Evolutionary conservation across 2,797 vertebrate genomes (phyloP).

Genomic region (Benthosema pterotum): DNA sequence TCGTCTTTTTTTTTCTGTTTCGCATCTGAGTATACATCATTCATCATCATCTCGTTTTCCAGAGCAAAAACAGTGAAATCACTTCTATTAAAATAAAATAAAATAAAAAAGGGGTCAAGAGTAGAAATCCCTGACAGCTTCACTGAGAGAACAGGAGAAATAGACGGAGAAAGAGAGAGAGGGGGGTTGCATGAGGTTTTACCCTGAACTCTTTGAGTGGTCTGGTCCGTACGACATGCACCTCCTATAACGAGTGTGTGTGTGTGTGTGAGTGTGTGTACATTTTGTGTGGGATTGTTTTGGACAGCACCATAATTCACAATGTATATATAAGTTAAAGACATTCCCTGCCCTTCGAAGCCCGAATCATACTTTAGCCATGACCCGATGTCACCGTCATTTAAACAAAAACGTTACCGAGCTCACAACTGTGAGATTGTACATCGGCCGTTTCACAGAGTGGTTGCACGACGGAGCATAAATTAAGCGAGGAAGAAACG

Average conservation of each 20-base stretch:
- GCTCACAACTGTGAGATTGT: too few species aligned
- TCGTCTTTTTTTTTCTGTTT: neutral
- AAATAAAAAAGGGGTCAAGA: slow-evolving; percentile 42
- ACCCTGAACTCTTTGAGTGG: slow-evolving; percentile 51
- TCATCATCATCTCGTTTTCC: slow-evolving; percentile 57
- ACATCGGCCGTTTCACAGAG: neutral
- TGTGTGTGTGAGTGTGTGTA: slow-evolving; percentile 23
- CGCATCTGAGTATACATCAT: slow-evolving; percentile 32
- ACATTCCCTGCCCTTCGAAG: slow-evolving; percentile 53
- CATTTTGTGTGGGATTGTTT: slow-evolving; percentile 24
- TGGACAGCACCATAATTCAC: slow-evolving; percentile 71
- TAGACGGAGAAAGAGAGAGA: slow-evolving; percentile 23
- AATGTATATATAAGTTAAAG: slow-evolving; percentile 52
- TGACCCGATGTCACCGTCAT: too few species aligned
- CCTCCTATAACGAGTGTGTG: slow-evolving; percentile 31
- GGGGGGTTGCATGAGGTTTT: slow-evolving; percentile 5
- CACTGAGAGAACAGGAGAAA: slow-evolving; percentile 53
- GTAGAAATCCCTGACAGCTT: slow-evolving; percentile 78
- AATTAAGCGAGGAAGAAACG: neutral
- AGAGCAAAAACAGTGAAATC: slow-evolving; percentile 63
- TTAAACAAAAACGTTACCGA: too few species aligned
- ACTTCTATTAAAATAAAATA: slow-evolving; percentile 50
- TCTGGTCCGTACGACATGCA: slow-evolving; percentile 77
- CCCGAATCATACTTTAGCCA: too few species aligned
- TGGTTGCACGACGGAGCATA: neutral